Evolutionary conservation across 2,888 invertebrate genomes (phyloP).

Genomic region (Onchidella celtica): DNA sequence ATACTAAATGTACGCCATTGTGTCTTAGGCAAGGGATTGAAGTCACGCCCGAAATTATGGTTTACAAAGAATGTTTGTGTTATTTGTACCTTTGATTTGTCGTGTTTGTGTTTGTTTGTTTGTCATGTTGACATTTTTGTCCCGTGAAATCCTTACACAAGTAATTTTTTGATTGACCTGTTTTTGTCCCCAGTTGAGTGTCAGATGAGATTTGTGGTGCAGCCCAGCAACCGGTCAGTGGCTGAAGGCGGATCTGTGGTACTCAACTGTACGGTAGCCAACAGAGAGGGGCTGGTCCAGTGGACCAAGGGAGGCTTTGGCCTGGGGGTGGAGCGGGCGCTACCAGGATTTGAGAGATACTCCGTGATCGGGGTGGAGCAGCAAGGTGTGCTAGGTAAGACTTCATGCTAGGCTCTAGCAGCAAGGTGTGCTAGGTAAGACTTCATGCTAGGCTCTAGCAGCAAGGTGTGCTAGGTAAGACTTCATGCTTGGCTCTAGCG

Average conservation of each 20-base stretch:
- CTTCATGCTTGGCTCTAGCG: not conserved
- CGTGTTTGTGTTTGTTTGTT: not conserved
- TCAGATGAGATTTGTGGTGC: conserved; percentile 93
- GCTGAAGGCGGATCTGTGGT: conserved; percentile 93
- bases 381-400: not conserved
- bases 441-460: not conserved
- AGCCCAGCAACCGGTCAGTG: conserved; percentile 94
- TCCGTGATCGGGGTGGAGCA: conserved; percentile 93
- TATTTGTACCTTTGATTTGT: not conserved
- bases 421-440: not conserved
- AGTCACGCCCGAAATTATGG: too few species aligned
- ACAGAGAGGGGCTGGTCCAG: conserved; percentile 93
- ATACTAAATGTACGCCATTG: too few species aligned
- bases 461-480: not conserved
- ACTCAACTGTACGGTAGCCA: conserved; percentile 93
- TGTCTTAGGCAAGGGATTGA: too few species aligned
- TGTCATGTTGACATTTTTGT: too few species aligned
- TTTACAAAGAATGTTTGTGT: too few species aligned
- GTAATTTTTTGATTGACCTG: too few species aligned
- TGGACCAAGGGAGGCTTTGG: conserved; percentile 99
- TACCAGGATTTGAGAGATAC: conserved; percentile 95
- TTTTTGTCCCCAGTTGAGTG: conserved; percentile 62
- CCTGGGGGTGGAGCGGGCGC: conserved; percentile 92
- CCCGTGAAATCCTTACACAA: too few species aligned
- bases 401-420: not conserved